Evolutionary conservation across 2,113 vertebrate species (phyloP).

Genomic region (Puntigrus tetrazona): DNA sequence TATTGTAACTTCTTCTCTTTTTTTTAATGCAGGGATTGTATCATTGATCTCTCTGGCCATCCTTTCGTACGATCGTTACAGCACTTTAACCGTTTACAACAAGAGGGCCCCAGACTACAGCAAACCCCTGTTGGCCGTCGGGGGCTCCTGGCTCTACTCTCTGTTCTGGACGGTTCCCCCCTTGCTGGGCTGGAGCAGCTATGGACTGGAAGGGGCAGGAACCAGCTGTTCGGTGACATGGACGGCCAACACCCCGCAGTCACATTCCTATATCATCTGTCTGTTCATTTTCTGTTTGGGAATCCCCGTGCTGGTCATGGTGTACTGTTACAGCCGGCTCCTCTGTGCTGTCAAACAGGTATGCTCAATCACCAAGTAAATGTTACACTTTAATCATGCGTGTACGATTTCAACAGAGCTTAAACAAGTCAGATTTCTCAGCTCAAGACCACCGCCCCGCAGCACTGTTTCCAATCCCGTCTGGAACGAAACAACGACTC

Average conservation of each 20-base stretch:
- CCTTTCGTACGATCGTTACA: conserved; percentile 87
- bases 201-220: conserved; percentile 81
- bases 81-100: conserved; percentile 82
- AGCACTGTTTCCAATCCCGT: neutral
- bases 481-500: neutral
- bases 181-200: conserved; percentile 87
- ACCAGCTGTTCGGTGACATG: conserved; percentile 87
- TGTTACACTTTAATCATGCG: neutral
- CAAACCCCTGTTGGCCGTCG: conserved; percentile 80
- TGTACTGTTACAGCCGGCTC: conserved; percentile 84
- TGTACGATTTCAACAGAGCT: neutral
- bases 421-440: neutral
- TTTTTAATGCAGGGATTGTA: conserved; percentile 78
- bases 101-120: conserved; percentile 73
- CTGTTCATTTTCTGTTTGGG: conserved; percentile 87
- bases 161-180: conserved; percentile 86
- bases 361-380: conserved; percentile 19
- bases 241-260: conserved; percentile 74
- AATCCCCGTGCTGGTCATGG: conserved; percentile 81
- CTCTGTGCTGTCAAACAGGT: conserved; percentile 85
- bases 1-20: conserved; percentile 23
- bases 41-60: conserved; percentile 86
- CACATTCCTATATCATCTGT: conserved; percentile 83
- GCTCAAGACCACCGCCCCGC: neutral
- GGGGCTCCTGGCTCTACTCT: conserved; percentile 83